Base-by-base conservation (phyloP, 2,113 vertebrate species). In the Gymnarchus niloticus region DNA sequence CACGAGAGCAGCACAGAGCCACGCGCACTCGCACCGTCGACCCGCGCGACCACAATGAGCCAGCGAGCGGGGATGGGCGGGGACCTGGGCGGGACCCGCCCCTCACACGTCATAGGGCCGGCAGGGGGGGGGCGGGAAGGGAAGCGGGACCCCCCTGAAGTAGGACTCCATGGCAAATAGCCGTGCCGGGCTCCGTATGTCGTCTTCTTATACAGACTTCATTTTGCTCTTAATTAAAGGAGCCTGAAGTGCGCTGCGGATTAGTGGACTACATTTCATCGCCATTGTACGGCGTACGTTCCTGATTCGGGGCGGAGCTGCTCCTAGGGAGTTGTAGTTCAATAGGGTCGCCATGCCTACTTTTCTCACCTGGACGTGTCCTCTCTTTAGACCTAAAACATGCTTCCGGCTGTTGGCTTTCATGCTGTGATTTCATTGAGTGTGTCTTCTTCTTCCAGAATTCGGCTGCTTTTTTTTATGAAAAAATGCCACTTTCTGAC, bases 1-100 rank as follows among this genome's bases (percentile, higher is more conserved):
- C 92, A 92, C 92, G 37, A 41, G 37, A 73, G 65, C 65, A 73
- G 65, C 92, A 91, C 90, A 94, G 93, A 91, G 93, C 92, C 80
- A 90, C 92, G 91, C 94, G 80, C 86, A 89, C 85, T 83, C 87
- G 87, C 85, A n/a, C 51, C 49, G 49, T 51, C 10, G 49, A 54
- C 25, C 25, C 88, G 91, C 89, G 92, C 89, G 91, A 87, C 90
- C 89, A 91, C 84, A 86, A 88, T 25, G 86, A 81, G 84, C 86
- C 48, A 88, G 87, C 46, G 88, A 88, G 88, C 86, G 88, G 88
- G 87, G 88, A 61, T 87, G 78, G 73, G 28, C 41, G 86, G 83
- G 49, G 65, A 90, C 87, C 86, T 65, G 84, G 87, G 84, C 83
- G 77, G 59, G 87, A 86, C 85, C 90, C 90, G 87, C 93, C 94